A percentile compares a stretch with the other conserved stretches of the same genome.
phyloP scores from a whole-genome alignment of 2,888 invertebrate species.

The Clitarchus hookeri region DNA sequence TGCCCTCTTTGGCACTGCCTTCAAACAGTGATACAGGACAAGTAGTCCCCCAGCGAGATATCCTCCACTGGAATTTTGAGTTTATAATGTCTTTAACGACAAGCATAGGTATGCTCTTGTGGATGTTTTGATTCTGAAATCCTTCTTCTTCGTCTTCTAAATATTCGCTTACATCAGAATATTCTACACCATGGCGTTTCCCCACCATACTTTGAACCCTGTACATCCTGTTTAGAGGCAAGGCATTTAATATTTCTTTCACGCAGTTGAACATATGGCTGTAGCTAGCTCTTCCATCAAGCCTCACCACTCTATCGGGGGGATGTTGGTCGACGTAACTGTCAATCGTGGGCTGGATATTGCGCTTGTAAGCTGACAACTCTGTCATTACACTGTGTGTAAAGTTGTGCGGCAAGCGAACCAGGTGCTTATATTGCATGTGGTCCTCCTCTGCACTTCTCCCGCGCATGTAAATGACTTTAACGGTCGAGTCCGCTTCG shows the following conservation, averaged over 20 bases:
- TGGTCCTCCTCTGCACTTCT: not conserved
- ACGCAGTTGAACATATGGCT: not conserved
- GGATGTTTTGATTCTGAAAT: not conserved
- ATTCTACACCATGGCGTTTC: not conserved
- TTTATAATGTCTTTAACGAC: not conserved
- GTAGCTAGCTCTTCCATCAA: not conserved
- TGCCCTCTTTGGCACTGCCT: not conserved
- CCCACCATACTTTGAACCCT: not conserved
- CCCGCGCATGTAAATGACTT: not conserved
- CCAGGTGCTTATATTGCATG: not conserved
- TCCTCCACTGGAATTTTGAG: not conserved
- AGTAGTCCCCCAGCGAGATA: slow-evolving; percentile 21
- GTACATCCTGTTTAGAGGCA: not conserved
- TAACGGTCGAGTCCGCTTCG: not conserved
- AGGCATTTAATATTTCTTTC: not conserved
- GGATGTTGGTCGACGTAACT: not conserved
- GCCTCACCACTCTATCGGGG: not conserved
- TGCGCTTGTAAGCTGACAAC: not conserved
- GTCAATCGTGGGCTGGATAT: not conserved
- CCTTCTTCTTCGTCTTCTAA: not conserved
- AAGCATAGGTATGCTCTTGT: not conserved
- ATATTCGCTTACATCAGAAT: not conserved
- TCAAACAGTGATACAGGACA: slow-evolving; percentile 20
- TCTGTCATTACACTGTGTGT: not conserved
- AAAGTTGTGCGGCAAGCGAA: not conserved